These are phyloP conservation scores for Cetonia aurata DNA, from an alignment of 2,888 invertebrate genomes.

Conservation along the genomic window DNA sequence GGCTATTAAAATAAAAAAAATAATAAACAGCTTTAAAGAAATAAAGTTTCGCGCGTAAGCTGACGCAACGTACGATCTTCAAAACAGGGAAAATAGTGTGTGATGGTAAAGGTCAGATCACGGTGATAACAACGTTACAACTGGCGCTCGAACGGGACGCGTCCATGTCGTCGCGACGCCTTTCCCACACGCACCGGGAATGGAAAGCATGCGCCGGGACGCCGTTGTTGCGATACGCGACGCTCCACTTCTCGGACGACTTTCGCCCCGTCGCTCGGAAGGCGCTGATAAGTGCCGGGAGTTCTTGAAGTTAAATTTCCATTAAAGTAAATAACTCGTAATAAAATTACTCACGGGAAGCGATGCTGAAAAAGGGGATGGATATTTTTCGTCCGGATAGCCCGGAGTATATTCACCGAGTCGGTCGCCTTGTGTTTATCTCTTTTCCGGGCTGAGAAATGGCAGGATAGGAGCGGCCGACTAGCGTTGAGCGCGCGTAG, in stretches of 20 bases:
- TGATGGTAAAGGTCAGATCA: constrained; percentile 34
- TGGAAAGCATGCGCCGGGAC: constrained; percentile 35
- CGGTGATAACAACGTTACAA: constrained; percentile 36
- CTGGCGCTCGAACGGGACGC: constrained; percentile 24
- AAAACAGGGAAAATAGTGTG: constrained; percentile 9
- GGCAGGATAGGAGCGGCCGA: too few relatives aligned
- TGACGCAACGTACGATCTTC: constrained; percentile 19
- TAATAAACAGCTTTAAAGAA: not conserved
- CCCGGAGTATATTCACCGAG: too few relatives aligned
- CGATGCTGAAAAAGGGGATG: not conserved
- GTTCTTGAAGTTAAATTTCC: constrained; percentile 39
- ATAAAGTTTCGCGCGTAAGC: not conserved
- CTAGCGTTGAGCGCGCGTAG: too few relatives aligned
- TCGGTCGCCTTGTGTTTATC: too few relatives aligned
- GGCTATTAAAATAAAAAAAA: not conserved
- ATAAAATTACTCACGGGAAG: constrained; percentile 30
- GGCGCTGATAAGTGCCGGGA: constrained; percentile 31
- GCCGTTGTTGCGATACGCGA: constrained; percentile 21
- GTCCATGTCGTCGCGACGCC: constrained; percentile 35
- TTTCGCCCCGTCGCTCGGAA: constrained; percentile 18
- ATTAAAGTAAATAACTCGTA: constrained; percentile 39
- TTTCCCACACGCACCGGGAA: constrained; percentile 23
- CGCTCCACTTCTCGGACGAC: constrained; percentile 18
- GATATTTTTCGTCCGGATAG: constrained; percentile 1
- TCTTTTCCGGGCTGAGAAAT: too few relatives aligned